A percentile compares a stretch with the other conserved stretches of the same genome.
These are phyloP conservation scores for Cryptotis parvus DNA, from an alignment of 2,113 vertebrate species.

Conservation along the genomic window DNA sequence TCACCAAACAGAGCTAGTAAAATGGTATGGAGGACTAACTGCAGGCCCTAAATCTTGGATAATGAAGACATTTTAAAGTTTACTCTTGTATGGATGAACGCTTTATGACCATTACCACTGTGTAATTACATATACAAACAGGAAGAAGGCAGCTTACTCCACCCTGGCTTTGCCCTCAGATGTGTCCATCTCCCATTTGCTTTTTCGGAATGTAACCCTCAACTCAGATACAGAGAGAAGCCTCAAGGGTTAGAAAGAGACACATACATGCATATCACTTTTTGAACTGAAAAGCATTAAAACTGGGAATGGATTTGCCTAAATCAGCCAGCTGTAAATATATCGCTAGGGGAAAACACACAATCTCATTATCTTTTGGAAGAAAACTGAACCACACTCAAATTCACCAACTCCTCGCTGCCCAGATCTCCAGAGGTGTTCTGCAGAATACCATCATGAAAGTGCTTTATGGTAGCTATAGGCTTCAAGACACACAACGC, in stretches of 20 bases:
- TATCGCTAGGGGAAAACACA: slow-evolving; percentile 83
- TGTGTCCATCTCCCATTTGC: slow-evolving; percentile 99
- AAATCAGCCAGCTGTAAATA: slow-evolving; percentile 81
- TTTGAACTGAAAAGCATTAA: slow-evolving; percentile 90
- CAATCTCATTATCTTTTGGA: slow-evolving; percentile 81
- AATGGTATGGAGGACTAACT: slow-evolving; percentile 34
- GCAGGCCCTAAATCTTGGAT: slow-evolving; percentile 63
- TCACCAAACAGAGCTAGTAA: slow-evolving; percentile 55
- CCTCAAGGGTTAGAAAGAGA: slow-evolving; percentile 95
- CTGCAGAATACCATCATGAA: slow-evolving; percentile 65
- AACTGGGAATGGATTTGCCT: slow-evolving; percentile 83
- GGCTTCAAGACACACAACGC: slow-evolving; percentile 51
- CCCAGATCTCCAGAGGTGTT: slow-evolving; percentile 61
- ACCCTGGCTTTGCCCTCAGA: slow-evolving; percentile 99
- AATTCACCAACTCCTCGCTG: slow-evolving; percentile 76
- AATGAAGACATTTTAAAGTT: slow-evolving; percentile 55
- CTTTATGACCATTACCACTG: slow-evolving; percentile 84
- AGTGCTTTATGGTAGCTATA: slow-evolving; percentile 65
- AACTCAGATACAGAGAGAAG: slow-evolving; percentile 97
- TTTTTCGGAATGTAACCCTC: slow-evolving; percentile 99
- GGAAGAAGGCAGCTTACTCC: slow-evolving; percentile 91
- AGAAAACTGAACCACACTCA: slow-evolving; percentile 79
- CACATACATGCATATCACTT: slow-evolving; percentile 88
- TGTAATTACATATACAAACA: slow-evolving; percentile 87
- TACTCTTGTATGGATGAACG: slow-evolving; percentile 68